These are phyloP conservation scores for Ditylenchus dipsaci DNA, from an alignment of 1,140 invertebrate species.

Conservation along the genomic window DNA sequence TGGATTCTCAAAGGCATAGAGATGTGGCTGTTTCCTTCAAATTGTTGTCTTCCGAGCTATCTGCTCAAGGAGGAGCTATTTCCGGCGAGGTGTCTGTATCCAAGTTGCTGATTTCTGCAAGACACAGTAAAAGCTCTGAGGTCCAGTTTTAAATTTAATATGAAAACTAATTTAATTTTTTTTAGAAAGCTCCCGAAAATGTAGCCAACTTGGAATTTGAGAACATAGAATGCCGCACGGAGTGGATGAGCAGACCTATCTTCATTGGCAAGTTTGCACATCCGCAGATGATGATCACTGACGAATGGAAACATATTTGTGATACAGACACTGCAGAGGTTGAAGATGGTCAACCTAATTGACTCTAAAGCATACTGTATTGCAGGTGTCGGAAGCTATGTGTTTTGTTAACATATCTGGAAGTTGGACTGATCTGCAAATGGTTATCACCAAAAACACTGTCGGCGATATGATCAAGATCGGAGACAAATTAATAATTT, in stretches of 20 bases:
- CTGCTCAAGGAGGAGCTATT: conserved; percentile 49
- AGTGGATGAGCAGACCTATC: conserved; percentile 52
- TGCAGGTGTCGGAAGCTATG: conserved; percentile 37
- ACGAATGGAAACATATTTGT: conserved; percentile 38
- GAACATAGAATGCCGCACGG: conserved; percentile 40
- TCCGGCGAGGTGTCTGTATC: conserved; percentile 44
- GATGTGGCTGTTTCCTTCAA: conserved; percentile 40
- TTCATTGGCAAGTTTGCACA: conserved; percentile 42
- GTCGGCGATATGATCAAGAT: conserved; percentile 47
- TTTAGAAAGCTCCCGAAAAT: conserved; percentile 48
- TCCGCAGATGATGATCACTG: conserved; percentile 36
- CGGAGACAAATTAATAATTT: conserved; percentile 41
- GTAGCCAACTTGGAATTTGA: conserved; percentile 36
- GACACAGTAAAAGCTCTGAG: conserved; percentile 30
- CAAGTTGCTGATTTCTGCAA: conserved; percentile 28
- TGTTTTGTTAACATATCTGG: conserved; percentile 37
- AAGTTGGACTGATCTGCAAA: conserved; percentile 47
- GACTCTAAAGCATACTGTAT: not conserved
- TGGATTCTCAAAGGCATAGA: conserved; percentile 42
- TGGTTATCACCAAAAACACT: conserved; percentile 52
- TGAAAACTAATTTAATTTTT: not conserved
- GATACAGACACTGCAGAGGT: not conserved
- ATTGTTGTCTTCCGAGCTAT: conserved; percentile 32
- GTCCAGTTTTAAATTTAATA: conserved; percentile 11
- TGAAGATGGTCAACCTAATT: not conserved